Conservation (phyloP, 2,113 vertebrate species). For the Coturnix japonica region DNA sequence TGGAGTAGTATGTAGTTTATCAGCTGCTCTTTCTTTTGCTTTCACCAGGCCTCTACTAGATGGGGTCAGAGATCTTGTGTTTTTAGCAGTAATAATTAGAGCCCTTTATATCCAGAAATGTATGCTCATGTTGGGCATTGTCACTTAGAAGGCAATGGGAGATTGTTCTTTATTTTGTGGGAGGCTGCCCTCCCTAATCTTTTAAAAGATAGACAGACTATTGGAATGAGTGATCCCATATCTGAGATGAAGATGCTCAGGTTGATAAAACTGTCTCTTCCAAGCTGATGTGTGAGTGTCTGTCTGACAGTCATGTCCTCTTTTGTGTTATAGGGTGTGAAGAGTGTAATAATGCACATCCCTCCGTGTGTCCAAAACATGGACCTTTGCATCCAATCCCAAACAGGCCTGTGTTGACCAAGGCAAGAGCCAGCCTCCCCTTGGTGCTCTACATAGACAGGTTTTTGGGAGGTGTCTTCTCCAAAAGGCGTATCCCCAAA, state of each 20-base stretch:
- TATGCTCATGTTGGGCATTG: background rate
- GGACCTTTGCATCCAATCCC: slow-evolving; percentile 93
- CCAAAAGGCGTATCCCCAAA: slow-evolving; percentile 95
- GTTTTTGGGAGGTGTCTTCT: slow-evolving; percentile 93
- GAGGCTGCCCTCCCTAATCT: background rate
- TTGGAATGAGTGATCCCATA: background rate
- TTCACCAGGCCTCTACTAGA: background rate
- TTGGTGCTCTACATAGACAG: slow-evolving; percentile 93
- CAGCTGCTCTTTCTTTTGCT: background rate
- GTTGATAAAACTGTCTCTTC: background rate
- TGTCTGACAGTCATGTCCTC: background rate
- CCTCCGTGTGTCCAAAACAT: slow-evolving; percentile 88
- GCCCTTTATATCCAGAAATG: background rate
- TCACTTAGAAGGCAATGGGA: background rate
- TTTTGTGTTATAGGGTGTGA: slow-evolving; percentile 89
- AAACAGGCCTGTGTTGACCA: slow-evolving; percentile 92
- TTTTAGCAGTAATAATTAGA: background rate
- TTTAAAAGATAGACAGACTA: background rate
- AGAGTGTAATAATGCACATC: slow-evolving; percentile 91
- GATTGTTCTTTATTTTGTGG: background rate
- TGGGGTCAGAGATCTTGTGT: background rate
- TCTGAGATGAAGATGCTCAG: background rate
- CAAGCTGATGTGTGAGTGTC: background rate
- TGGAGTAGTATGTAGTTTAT: background rate
- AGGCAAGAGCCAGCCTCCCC: slow-evolving; percentile 93